Evolutionary conservation across 1,140 invertebrate species (phyloP).

Genomic region (Hylyphantes graminicola): DNA sequence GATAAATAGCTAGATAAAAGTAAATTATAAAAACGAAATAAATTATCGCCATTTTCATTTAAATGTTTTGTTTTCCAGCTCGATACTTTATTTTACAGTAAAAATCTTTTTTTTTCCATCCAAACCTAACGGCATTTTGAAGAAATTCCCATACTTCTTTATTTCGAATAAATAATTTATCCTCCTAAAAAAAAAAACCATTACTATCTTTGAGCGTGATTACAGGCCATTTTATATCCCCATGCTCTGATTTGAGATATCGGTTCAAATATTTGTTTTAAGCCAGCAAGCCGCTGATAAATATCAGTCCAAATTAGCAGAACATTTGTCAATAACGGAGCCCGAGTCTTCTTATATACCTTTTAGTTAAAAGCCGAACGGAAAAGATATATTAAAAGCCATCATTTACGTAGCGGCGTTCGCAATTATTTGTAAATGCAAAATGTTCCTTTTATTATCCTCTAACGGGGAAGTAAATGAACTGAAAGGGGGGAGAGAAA

Average conservation of each 20-base stretch:
- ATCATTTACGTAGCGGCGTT: slow-evolving; percentile 50
- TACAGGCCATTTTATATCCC: slow-evolving; percentile 31
- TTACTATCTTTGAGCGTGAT: slow-evolving; percentile 53
- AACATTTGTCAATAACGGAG: slow-evolving; percentile 58
- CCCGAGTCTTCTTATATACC: slow-evolving; percentile 5
- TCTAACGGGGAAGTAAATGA: slow-evolving; percentile 20
- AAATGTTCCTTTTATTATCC: slow-evolving; percentile 52
- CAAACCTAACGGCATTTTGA: slow-evolving; percentile 24
- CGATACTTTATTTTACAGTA: slow-evolving; percentile 50
- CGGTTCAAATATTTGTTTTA: slow-evolving; percentile 60
- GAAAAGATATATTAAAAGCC: slow-evolving; percentile 57
- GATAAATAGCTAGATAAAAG: slow-evolving; percentile 43
- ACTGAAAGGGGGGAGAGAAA: slow-evolving; percentile 11
- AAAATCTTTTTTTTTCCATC: slow-evolving; percentile 35
- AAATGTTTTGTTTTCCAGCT: slow-evolving; percentile 28
- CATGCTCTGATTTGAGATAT: slow-evolving; percentile 52
- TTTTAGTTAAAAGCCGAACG: slow-evolving; percentile 38
- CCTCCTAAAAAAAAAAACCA: slow-evolving; percentile 31
- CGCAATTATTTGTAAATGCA: slow-evolving; percentile 58
- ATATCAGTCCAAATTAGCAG: slow-evolving; percentile 55
- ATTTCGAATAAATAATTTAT: slow-evolving; percentile 52
- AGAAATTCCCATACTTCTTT: slow-evolving; percentile 38
- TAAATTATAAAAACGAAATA: slow-evolving; percentile 48
- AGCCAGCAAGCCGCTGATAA: slow-evolving; percentile 23
- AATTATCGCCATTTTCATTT: slow-evolving; percentile 49